Base-by-base conservation (phyloP, 2,888 invertebrate genomes). In the Seira sanloemensis region DNA sequence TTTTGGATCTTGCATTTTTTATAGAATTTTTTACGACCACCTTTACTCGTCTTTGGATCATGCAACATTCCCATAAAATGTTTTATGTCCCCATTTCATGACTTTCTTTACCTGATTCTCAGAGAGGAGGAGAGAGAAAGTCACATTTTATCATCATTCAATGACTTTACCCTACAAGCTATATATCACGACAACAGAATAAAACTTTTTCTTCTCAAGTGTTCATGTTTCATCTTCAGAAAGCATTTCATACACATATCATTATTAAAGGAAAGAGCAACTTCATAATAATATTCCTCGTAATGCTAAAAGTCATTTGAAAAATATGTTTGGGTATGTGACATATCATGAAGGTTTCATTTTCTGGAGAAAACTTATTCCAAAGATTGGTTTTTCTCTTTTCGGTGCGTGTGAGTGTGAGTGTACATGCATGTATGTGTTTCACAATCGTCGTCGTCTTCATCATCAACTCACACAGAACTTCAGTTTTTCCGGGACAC, bases 321-420 rank as follows among this genome's bases (percentile, higher is more conserved):
- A 21, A 82, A 65, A 77, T 82, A 67, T 67, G 72, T 77, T 81
- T 37, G 12, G 12, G 76, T 50, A 27, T 82, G 68, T 77, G 82
- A 82, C 82, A 82, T 82, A 71, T 77, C 77, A 82, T 77, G 77
- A 76, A 82, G 77, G 82, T 82, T 82, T 77, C 82, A 82, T 82
- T 81, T 76, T 65, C 50, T 50, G 16, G 16, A 50, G n/a, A n/a
- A 50, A 50, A 50, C 16, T 50, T 50, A n/a, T 50, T 50, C 16
- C 5, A 50, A n/a, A 50, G 50, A 50, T 50, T 50, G 50, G 50
- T 50, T 50, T 67, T 24, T 67, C 4, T n/a, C 18, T 67, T 18
- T 67, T 2, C 67, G n/a, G 9, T 58, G 9, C 58, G 7, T 12
- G 37, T 69, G 25, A 37, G n/a, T 16, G 26, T 2, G 2, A 50